Evolutionary conservation across 2,113 vertebrate genomes (phyloP).

Genomic region (Eleginops maclovinus): DNA sequence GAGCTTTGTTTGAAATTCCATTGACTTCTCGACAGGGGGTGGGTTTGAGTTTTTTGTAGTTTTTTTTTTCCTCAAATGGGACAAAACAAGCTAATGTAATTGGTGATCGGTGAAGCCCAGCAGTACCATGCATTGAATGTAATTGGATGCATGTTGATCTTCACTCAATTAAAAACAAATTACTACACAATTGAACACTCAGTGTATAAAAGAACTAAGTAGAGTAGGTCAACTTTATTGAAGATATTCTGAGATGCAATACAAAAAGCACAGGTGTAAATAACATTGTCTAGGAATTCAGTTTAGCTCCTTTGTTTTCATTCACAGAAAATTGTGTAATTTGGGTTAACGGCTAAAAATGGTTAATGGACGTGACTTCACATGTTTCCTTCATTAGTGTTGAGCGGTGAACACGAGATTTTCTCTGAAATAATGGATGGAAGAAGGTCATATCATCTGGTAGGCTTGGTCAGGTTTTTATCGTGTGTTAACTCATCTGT

Average conservation of each 20-base stretch:
- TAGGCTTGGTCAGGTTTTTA: constrained; percentile 28
- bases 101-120: constrained; percentile 67
- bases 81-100: constrained; percentile 73
- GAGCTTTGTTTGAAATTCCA: constrained; percentile 72
- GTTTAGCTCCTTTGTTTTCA: constrained; percentile 15
- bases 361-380: neutral
- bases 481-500: constrained; percentile 40
- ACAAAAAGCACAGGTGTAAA: constrained; percentile 6
- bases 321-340: neutral
- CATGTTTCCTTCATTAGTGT: neutral
- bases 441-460: constrained; percentile 42
- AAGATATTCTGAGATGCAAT: neutral
- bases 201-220: neutral
- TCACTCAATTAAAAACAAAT: constrained; percentile 67
- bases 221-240: neutral
- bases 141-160: constrained; percentile 64
- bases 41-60: constrained; percentile 64
- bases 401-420: neutral
- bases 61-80: constrained; percentile 45
- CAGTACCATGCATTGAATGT: constrained; percentile 53
- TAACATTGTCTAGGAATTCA: neutral
- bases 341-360: neutral
- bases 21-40: constrained; percentile 67
- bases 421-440: constrained; percentile 20
- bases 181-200: constrained; percentile 35